Conservation (phyloP, 2,113 vertebrate genomes). For the Brachyhypopomus gauderio region DNA sequence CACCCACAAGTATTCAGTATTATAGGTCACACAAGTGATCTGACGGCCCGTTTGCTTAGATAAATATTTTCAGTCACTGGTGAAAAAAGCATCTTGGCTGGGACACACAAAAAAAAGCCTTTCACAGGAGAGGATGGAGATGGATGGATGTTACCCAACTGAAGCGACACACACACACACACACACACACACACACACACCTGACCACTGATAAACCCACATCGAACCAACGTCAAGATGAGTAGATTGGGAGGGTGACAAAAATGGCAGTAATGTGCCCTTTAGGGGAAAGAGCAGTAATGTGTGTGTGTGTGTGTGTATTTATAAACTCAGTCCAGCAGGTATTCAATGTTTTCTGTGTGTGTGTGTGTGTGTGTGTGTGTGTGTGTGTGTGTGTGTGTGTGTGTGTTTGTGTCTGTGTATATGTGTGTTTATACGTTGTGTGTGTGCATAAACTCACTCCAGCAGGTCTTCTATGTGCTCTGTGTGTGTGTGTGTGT, state of each 20-base stretch:
- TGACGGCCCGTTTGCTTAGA: conserved; percentile 3
- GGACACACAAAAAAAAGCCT: conserved; percentile 9
- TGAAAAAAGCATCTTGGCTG: background rate
- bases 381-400: conserved; percentile 39
- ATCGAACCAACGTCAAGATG: conserved; percentile 3
- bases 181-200: background rate
- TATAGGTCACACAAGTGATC: conserved; percentile 49
- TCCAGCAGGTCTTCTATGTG: too few species aligned
- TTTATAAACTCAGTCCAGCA: conserved; percentile 5
- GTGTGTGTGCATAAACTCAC: background rate
- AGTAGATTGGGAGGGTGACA: conserved; percentile 18
- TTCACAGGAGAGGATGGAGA: conserved; percentile 24
- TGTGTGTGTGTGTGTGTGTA: conserved; percentile 14
- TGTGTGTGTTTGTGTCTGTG: conserved; percentile 50
- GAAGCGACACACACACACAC: conserved; percentile 5
- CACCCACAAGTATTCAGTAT: conserved; percentile 40
- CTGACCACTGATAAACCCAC: background rate
- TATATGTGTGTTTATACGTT: too few species aligned
- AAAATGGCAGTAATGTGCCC: conserved; percentile 16
- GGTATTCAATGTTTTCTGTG: background rate
- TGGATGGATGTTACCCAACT: conserved; percentile 42
- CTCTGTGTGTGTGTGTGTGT: conserved; percentile 10
- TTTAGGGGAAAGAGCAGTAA: background rate
- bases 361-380: conserved; percentile 19
- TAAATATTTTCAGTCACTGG: conserved; percentile 20